Evolutionary conservation across 2,113 vertebrate genomes (phyloP).

Genomic region (Hippocampus guttulatus): DNA sequence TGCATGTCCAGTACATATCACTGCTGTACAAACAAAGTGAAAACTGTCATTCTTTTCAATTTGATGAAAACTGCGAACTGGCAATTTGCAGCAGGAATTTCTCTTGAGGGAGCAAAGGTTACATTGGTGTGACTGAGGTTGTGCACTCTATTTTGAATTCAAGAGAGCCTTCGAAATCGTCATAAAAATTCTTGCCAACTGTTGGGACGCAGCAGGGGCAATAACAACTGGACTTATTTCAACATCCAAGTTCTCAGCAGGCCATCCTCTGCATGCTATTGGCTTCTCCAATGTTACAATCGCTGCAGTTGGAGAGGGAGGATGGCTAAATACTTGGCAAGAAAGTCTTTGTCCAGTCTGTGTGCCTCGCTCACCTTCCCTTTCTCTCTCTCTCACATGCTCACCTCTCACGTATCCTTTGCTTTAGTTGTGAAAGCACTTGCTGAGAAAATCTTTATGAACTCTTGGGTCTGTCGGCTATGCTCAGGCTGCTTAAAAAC

Average conservation of each 20-base stretch:
- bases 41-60: conserved; percentile 9
- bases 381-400: conserved; percentile 35
- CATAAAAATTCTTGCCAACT: conserved; percentile 74
- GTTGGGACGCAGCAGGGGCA: conserved; percentile 61
- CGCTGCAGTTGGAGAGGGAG: conserved; percentile 31
- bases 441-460: conserved; percentile 76
- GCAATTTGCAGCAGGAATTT: conserved; percentile 46
- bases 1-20: conserved; percentile 3
- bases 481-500: conserved; percentile 63
- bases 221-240: conserved; percentile 68
- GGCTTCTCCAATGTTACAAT: conserved; percentile 43
- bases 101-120: conserved; percentile 33
- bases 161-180: conserved; percentile 71
- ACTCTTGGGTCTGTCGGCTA: conserved; percentile 66
- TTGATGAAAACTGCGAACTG: conserved; percentile 41
- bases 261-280: conserved; percentile 60
- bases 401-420: conserved; percentile 47
- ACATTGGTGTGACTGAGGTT: conserved; percentile 63
- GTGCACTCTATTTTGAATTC: conserved; percentile 54
- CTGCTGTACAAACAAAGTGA: conserved; percentile 54
- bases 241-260: conserved; percentile 73
- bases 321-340: conserved; percentile 37
- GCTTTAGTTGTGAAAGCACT: conserved; percentile 63
- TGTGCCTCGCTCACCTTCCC: conserved; percentile 41
- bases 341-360: conserved; percentile 56